phyloP scores from a whole-genome alignment of 1,140 invertebrate species.

The Leptonema lineaticorne region DNA sequence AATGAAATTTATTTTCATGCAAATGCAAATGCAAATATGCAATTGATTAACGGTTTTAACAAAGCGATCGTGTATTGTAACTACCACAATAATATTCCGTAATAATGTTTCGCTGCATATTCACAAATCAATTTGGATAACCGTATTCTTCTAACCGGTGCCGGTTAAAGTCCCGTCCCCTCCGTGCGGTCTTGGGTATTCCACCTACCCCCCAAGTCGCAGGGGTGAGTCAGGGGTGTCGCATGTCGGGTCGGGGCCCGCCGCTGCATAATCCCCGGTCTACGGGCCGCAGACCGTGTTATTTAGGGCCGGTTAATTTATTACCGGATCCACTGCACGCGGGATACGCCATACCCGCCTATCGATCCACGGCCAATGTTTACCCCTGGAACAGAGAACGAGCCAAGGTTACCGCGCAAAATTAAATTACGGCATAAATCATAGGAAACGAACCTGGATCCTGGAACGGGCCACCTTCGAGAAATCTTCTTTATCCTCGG shows the following conservation, averaged over 20 bases:
- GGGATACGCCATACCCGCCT: conserved; percentile 46
- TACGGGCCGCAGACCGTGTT: conserved; percentile 50
- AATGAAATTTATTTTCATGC: too few species aligned
- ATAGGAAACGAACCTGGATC: neutral
- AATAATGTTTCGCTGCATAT: too few species aligned
- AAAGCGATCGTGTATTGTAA: neutral
- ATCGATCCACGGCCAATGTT: conserved; percentile 44
- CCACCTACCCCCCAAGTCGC: neutral
- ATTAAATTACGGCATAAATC: conserved; percentile 26
- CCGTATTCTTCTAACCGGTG: neutral
- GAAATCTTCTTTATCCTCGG: too few species aligned
- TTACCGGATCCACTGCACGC: conserved; percentile 51
- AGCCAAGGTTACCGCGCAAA: conserved; percentile 33
- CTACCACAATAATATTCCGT: neutral
- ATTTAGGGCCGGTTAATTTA: conserved; percentile 52
- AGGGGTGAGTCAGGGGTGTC: conserved; percentile 23
- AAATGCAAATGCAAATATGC: too few species aligned
- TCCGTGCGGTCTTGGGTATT: neutral
- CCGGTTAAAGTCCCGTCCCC: neutral
- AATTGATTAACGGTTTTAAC: too few species aligned
- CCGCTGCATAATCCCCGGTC: conserved; percentile 36
- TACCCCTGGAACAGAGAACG: conserved; percentile 18
- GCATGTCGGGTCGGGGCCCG: conserved; percentile 20
- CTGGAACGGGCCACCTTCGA: too few species aligned
- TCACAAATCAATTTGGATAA: conserved; percentile 13